Base-by-base conservation (phyloP, 64 coral and sea anemone species). In the Pocillopora verrucosa region DNA sequence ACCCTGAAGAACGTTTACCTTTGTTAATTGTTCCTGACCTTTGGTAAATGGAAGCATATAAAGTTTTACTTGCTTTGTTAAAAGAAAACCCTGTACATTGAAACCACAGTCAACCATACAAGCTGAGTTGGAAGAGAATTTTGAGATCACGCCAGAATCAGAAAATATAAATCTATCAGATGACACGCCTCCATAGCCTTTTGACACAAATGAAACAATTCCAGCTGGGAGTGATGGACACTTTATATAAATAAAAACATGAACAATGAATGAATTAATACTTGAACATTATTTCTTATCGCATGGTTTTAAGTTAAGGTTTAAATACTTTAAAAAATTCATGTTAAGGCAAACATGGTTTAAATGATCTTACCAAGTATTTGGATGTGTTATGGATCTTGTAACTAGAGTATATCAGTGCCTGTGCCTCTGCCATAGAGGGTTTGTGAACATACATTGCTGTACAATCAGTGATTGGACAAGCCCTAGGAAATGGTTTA, bases 51-150 rank as follows among this genome's bases (percentile, higher is more conserved):
- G 81, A 36, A 87, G 88, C 72, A 94, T 90, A 34, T 83, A 76
- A 9, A 94, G 45, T 79, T 90, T 94, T 9, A 86, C 88, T 87
- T 86, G 63, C 58, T 73, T 30, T 30, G 30, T 94, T 20, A 58
- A 41, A 61, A 84, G 73, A 16, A 94, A 65, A 58, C 90, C 92
- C 51, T 94, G 92, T 17, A 90, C 75, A 68, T 61, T 73, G 73
- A 94, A 89, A 17, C 92, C 92, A 41, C 92, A 86, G 64, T 94
- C 87, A 85, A 89, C 92, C 92, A 94, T 94, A 65, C 92, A 94
- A 13, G 72, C 59, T 76, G 80, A 61, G 24, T 70, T 34, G 34
- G 34, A 58, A 36, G 89, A 80, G 86, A 94, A 90, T 41, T 89
- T 94, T 10, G 84, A 56, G 15, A 94, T 20, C 22, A 94, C 59